Evolutionary conservation across 2,888 invertebrate species (phyloP).

Genomic region (Hemicrepidius hirtus): DNA sequence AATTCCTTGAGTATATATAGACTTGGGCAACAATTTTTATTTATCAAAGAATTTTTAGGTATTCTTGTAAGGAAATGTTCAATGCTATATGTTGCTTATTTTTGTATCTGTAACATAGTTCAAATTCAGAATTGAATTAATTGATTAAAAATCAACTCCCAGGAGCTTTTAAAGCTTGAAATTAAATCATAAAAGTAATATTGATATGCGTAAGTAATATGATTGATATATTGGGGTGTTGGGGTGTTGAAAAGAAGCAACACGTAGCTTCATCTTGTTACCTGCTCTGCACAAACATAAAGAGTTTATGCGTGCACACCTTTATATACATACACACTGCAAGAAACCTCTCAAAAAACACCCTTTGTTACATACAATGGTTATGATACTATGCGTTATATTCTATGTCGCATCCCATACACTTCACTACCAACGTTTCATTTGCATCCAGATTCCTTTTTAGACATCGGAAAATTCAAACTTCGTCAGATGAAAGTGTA

Average conservation of each 20-base stretch:
- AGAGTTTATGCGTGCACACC: slow-evolving; percentile 66
- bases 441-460: slow-evolving; percentile 8
- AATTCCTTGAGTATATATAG: slow-evolving; percentile 25
- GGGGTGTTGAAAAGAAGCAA: slow-evolving; percentile 56
- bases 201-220: slow-evolving; percentile 69
- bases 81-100: no score
- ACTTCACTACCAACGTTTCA: slow-evolving; percentile 23
- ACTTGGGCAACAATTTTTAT: neutral
- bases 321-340: slow-evolving; percentile 63
- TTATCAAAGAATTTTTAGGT: neutral
- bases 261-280: slow-evolving; percentile 64
- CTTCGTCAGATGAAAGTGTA: no score
- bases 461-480: neutral
- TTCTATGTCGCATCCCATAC: slow-evolving; percentile 44
- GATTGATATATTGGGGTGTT: slow-evolving; percentile 71
- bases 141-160: neutral
- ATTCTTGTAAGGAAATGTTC: neutral
- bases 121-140: slow-evolving; percentile 25
- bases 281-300: slow-evolving; percentile 69
- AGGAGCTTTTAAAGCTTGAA: slow-evolving; percentile 1
- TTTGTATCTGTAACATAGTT: no score
- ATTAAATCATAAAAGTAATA: slow-evolving; percentile 57
- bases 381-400: slow-evolving; percentile 58
- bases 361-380: slow-evolving; percentile 65
- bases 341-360: slow-evolving; percentile 65